Evolutionary conservation across 2,888 invertebrate genomes (phyloP).

Genomic region (Cheiracanthium punctorium): DNA sequence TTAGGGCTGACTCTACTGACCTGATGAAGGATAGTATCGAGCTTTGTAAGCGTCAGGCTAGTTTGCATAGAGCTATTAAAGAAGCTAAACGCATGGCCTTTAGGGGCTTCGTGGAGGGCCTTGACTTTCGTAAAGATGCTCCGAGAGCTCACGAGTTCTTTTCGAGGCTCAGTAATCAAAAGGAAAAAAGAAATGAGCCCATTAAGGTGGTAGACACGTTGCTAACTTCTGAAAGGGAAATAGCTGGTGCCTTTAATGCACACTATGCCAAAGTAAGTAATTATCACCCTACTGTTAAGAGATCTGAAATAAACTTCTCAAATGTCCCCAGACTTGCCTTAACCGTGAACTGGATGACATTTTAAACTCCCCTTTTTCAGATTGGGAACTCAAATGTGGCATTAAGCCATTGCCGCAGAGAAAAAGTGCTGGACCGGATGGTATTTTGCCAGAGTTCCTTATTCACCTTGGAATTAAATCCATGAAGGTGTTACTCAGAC

Average conservation of each 20-base stretch:
- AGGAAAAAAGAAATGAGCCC: neutral
- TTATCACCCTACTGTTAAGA: neutral
- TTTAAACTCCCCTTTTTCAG: neutral
- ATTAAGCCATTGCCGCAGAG: neutral
- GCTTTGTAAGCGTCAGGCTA: neutral
- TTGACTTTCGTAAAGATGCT: neutral
- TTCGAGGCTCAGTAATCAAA: neutral
- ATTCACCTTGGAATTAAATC: neutral
- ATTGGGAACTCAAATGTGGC: neutral
- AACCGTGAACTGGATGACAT: neutral
- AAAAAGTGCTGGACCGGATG: neutral
- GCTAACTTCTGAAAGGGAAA: neutral
- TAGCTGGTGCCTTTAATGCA: neutral
- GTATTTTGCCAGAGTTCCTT: neutral
- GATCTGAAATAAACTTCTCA: neutral
- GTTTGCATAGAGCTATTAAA: neutral
- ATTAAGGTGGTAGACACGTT: neutral
- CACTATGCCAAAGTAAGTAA: neutral
- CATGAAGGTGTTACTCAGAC: neutral
- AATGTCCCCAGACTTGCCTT: neutral
- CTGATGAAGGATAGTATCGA: too few relatives aligned
- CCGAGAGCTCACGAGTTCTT: neutral
- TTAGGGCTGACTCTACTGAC: too few relatives aligned
- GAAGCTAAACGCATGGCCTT: neutral
- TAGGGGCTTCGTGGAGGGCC: neutral